phyloP scores from a whole-genome alignment of 2,113 vertebrate species.

The Triplophysa tibetana region DNA sequence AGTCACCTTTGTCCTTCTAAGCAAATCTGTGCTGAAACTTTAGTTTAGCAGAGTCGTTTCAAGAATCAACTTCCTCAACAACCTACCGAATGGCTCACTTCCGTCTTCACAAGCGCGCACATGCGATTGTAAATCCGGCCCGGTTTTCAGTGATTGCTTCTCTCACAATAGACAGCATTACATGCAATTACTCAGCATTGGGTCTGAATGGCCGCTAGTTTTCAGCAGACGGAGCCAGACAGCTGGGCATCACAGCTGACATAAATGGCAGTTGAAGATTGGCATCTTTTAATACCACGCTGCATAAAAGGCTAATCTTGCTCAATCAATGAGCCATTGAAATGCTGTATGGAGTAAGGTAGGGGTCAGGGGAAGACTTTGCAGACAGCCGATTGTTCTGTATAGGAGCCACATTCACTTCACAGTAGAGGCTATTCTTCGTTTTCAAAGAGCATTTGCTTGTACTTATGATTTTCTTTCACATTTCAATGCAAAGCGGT shows the following conservation, averaged over 20 bases:
- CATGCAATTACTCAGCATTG: conserved; percentile 34
- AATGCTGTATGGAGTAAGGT: conserved; percentile 59
- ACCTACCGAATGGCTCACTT: background rate
- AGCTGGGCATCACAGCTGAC: conserved; percentile 65
- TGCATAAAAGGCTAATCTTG: conserved; percentile 64
- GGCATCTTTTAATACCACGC: conserved; percentile 71
- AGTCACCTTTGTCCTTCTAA: too few species aligned
- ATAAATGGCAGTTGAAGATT: conserved; percentile 66
- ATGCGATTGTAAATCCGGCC: conserved; percentile 31
- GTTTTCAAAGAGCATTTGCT: conserved; percentile 28
- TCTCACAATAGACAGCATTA: conserved; percentile 42
- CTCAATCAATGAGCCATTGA: conserved; percentile 77
- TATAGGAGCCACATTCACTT: conserved; percentile 45
- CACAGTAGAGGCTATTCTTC: conserved; percentile 43
- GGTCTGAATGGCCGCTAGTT: conserved; percentile 44
- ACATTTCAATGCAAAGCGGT: background rate
- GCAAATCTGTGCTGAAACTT: background rate
- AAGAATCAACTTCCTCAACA: conserved; percentile 1
- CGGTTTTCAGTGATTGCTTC: conserved; percentile 41
- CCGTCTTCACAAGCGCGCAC: background rate
- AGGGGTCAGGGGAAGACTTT: conserved; percentile 57
- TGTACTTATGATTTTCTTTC: conserved; percentile 43
- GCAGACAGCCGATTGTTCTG: conserved; percentile 59
- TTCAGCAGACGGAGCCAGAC: conserved; percentile 52
- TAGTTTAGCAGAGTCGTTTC: background rate